phyloP scores from a whole-genome alignment of 2,888 invertebrate species.

The Sussaba pulchella region DNA sequence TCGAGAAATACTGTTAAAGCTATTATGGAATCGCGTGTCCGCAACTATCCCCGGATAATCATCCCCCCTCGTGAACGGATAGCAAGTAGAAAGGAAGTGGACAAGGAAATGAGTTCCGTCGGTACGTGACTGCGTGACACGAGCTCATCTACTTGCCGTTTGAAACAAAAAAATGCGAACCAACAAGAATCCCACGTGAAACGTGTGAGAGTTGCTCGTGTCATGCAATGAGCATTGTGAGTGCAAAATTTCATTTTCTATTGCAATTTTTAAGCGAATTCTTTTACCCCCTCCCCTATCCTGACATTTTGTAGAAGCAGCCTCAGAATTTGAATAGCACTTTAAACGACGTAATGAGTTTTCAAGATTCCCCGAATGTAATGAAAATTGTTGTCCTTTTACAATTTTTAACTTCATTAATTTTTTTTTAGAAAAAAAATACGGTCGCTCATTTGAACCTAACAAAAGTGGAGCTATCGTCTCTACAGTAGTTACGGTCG shows the following conservation, averaged over 20 bases:
- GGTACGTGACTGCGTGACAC: constrained; percentile 32
- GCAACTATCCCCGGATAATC: constrained; percentile 65
- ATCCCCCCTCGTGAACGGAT: constrained; percentile 53
- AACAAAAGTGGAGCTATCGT: constrained; percentile 15
- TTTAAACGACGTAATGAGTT: neutral
- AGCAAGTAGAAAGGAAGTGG: constrained; percentile 33
- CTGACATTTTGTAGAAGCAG: neutral
- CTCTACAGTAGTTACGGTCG: constrained; percentile 30
- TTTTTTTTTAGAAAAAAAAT: neutral
- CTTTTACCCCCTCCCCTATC: neutral
- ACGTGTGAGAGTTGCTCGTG: neutral
- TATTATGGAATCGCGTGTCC: constrained; percentile 60
- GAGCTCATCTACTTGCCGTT: constrained; percentile 10
- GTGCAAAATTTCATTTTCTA: neutral
- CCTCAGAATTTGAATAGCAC: neutral
- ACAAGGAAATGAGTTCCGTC: constrained; percentile 39
- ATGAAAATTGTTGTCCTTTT: neutral
- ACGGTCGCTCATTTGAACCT: constrained; percentile 9
- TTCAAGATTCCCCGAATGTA: constrained; percentile 10
- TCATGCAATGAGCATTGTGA: constrained; percentile 3
- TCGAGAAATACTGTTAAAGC: neutral
- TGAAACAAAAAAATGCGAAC: neutral
- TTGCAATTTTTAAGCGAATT: neutral
- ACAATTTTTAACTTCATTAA: neutral
- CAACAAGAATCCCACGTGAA: constrained; percentile 8